Conservation (phyloP, 92 coral and sea anemone genomes). For the Phymanthus crucifer region DNA sequence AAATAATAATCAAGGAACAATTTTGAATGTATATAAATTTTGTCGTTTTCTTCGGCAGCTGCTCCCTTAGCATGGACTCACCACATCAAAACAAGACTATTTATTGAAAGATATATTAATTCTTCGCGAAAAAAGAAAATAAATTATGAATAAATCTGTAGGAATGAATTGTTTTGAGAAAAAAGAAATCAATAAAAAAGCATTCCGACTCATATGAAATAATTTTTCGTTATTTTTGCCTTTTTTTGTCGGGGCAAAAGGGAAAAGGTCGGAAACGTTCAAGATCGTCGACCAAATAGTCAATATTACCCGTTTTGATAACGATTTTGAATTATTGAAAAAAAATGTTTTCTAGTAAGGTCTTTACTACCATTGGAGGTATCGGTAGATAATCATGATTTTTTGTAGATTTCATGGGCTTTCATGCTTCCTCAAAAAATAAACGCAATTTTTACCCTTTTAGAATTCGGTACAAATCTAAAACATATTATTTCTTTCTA, state of each 20-base stretch:
- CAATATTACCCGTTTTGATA: not conserved
- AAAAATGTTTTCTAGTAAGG: not conserved
- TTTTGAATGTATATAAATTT: too few species aligned
- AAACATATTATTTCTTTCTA: too few species aligned
- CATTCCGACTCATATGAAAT: too few species aligned
- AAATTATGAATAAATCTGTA: not conserved
- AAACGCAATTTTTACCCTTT: not conserved
- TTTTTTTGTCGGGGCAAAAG: not conserved
- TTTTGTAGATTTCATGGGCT: not conserved
- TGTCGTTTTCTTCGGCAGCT: not conserved
- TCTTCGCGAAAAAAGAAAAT: not conserved
- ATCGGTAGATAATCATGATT: not conserved
- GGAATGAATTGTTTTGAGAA: not conserved
- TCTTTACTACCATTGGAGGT: not conserved
- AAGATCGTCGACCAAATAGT: too few species aligned
- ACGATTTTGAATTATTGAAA: not conserved
- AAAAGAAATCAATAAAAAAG: not conserved
- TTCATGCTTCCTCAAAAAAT: not conserved
- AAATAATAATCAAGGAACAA: not conserved
- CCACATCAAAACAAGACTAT: not conserved
- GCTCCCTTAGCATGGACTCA: not conserved
- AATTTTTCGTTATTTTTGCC: not conserved
- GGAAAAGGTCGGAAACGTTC: too few species aligned
- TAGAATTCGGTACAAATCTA: too few species aligned
- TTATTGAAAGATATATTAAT: not conserved